Evolutionary conservation across 2,888 invertebrate genomes (phyloP), one percentile per base, ranked within the genome.

Genomic region (Cantharis flavilabris): DNA sequence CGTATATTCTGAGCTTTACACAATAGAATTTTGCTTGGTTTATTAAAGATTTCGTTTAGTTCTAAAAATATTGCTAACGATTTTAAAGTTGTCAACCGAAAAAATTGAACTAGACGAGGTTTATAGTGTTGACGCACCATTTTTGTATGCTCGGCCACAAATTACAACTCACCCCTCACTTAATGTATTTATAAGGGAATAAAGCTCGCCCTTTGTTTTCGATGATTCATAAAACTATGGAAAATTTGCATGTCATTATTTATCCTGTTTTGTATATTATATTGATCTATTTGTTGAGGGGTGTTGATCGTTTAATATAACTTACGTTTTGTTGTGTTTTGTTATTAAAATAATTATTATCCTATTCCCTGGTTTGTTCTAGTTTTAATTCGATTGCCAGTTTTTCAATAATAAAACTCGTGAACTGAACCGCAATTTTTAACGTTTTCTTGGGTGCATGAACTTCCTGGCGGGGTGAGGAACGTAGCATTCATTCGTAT

Each of bases 401-500:
- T 23, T 67, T 67, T 67, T 23, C 23, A 67, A 67, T 65, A 65
- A 65, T 26, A 26, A 67, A 26, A 20, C 23, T 20, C 26, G 65
- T 20, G 26, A 26, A 67, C 16, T 67, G 20, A 67, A 67, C 65
- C 65, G 20, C 26, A 67, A 67, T 67, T 23, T 78, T 75, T 75
- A 75, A 75, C 71, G 72, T 75, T 76, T 73, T 73, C 71, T 73
- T 78, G 75, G 78, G 75, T 76, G 75, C 75, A 75, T 23, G 65
- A 67, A 67, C 65, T 26, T 67, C 65, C 26, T 67, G 26, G 26
- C 65, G 75, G 76, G 73, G 76, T 63, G 78, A 73, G 80, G 81
- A 79, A 67, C 69, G 79, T 79, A 77, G 77, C 82, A 84, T 83
- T 83, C 85, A 84, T 84, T 85, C 83, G 83, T 85, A 85, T 85